Base-by-base conservation (phyloP, 2,797 vertebrate species). In the Denticeps clupeoides region DNA sequence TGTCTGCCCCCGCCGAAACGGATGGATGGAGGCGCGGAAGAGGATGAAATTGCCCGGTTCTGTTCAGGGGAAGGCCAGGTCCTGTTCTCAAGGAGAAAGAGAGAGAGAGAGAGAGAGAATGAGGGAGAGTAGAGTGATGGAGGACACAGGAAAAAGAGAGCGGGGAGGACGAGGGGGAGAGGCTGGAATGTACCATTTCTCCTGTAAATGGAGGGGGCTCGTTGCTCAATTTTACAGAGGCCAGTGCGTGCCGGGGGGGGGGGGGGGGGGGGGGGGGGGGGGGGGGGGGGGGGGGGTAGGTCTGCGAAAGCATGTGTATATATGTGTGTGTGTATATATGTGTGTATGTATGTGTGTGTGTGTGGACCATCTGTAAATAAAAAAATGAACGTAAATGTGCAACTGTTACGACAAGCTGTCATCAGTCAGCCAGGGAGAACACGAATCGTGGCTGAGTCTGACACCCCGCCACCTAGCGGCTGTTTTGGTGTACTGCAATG, bases 141-240 rank as follows among this genome's bases (percentile, higher is more conserved):
- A 83, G 81, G 79, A 73, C 81, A 71, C 72, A 67, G 74, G 47
- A 49, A 60, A 57, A 63, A 65, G 56, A 71, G 59, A 33, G 68
- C 66, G 68, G 76, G 72, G 74, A 71, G 71, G 59, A 65, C 67
- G 67, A 75, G 70, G 70, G 68, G 64, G 56, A 55, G 38, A 72
- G 59, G 61, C 55, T 59, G 81, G 84, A 52, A 65, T 51, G 64
- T 84, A 84, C 83, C 84, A 85, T 71, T 50, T 58, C 32, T 6
- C 44, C 10, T 33, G 35, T 41, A 21, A 37, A 12, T 31, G 48
- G 12, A 50, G 64, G 78, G 75, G 55, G 22, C 21, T 29, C 2
- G 24, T 9, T n/a, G n/a, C n/a, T n/a, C n/a, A n/a, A n/a, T n/a
- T n/a, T n/a, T n/a, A n/a, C n/a, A n/a, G n/a, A n/a, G n/a, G n/a